Base-by-base conservation (phyloP, 2,113 vertebrate genomes). In the Poecilia latipinna region DNA sequence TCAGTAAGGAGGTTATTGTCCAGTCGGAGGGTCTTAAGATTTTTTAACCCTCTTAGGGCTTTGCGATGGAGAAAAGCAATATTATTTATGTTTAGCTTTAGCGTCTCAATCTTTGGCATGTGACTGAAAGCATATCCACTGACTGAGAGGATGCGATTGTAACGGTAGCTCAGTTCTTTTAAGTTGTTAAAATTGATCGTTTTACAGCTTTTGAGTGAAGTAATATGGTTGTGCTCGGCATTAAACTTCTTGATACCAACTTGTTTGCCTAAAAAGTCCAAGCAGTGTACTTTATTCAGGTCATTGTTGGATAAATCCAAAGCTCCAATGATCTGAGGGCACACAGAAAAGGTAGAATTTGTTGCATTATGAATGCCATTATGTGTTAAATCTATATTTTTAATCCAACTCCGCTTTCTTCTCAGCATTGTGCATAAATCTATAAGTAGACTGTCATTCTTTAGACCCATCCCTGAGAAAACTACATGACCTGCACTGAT, bases 1-100 rank as follows among this genome's bases (percentile, higher is more conserved):
- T 96, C 93, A 0, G 94, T 95, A 54, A 98, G 88, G 37, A 96
- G 94, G 78, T 97, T 98, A 78, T 95, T 96, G 86, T 96, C 95
- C 26, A 97, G 77, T 4, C 94, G 94, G n/a, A 97, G 92, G 2
- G 82, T 89, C 17, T 29, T 65, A 12, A 97, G 92, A 3, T 51
- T 0, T 3, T 0, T 31, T 1, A 97, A 90, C 1, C 94, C 94
- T 33, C 39, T 78, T 4, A 98, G 91, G 0, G 94, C 92, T 0
- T 73, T 6, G 0, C 0, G 86, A 57, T 91, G 1, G 4, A 97
- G 48, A 74, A 84, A 88, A 2, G 94, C 94, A 60, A 97, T 91
- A 4, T 4, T 92, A 15, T 97, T 96, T 74, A 97, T 95, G 69
- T 96, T 95, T 0, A 97, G 87, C 11, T 90, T 44, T 11, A 97